Evolutionary conservation across 2,113 vertebrate genomes (phyloP).

Genomic region (Megaceryle torquata): DNA sequence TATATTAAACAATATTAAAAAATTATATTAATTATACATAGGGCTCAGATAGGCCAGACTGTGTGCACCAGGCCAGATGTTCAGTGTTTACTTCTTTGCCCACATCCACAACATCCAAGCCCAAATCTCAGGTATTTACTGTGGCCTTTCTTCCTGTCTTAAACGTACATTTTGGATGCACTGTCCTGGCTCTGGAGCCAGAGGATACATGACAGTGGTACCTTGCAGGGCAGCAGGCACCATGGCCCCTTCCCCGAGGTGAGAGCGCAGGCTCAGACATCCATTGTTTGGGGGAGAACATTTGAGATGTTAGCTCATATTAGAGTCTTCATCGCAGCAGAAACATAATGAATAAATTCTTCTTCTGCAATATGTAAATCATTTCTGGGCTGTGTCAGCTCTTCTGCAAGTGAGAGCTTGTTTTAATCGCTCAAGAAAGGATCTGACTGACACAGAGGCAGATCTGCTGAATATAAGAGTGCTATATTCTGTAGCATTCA

Average conservation of each 20-base stretch:
- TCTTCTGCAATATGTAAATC: conserved; percentile 17
- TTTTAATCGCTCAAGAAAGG: neutral
- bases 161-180: neutral
- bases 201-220: neutral
- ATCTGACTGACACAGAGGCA: neutral
- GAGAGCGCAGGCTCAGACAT: neutral
- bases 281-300: neutral
- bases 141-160: neutral
- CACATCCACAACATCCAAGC: neutral
- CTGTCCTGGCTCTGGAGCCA: neutral
- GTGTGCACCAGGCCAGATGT: neutral
- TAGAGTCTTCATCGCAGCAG: neutral
- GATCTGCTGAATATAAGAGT: neutral
- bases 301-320: neutral
- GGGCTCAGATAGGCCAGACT: neutral
- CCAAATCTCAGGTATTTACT: neutral
- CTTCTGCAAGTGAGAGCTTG: neutral
- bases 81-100: neutral
- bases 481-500: neutral
- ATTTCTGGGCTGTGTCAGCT: conserved; percentile 23
- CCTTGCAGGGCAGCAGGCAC: neutral
- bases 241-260: fast-evolving
- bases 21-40: neutral
- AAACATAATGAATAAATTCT: neutral
- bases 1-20: no score